Evolutionary conservation across 2,888 invertebrate species (phyloP), one percentile per base, ranked within the genome.

Genomic region (Dinocampus coccinellae): DNA sequence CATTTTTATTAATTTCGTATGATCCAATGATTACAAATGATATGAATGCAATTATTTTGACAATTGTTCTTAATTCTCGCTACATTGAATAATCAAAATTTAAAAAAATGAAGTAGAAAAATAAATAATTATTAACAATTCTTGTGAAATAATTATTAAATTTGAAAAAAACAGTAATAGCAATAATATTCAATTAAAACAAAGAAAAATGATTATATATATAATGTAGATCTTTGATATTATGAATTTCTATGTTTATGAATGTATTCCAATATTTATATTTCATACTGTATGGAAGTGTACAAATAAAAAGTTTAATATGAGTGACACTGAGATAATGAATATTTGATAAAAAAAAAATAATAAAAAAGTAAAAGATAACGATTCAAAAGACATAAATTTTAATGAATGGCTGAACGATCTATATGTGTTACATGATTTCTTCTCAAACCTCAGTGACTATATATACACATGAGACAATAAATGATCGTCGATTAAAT

Each of bases 401-500:
- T 2, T 16, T 7, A 55, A 10, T 11, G 22, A 67, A 7, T n/a
- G 64, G 55, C 39, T 36, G n/a, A n/a, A n/a, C 29, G n/a, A 64
- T 73, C 24, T 53, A 58, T 13, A 16, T 26, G 20, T 24, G 33
- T 47, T 16, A 20, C 16, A 7, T 47, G 16, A 47, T 47, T 47
- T 47, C 6, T 16, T 47, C 16, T 16, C 39, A n/a, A 39, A 47
- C 16, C 7, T 47, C 16, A 47, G 3, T 47, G 6, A 47, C 47
- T 47, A 16, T 47, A n/a, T 24, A 36, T 13, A 36, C 26, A 29
- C 22, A 39, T 29, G 39, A 47, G 67, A 70, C 64, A 74, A 70
- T 73, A 73, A 78, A 81, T 79, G 76, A 79, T 64, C 76, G 73
- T 83, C 76, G 78, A 85, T 85, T 85, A 83, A 82, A 83, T 84